Conservation (phyloP, 2,797 vertebrate species). For the Denticeps clupeoides region DNA sequence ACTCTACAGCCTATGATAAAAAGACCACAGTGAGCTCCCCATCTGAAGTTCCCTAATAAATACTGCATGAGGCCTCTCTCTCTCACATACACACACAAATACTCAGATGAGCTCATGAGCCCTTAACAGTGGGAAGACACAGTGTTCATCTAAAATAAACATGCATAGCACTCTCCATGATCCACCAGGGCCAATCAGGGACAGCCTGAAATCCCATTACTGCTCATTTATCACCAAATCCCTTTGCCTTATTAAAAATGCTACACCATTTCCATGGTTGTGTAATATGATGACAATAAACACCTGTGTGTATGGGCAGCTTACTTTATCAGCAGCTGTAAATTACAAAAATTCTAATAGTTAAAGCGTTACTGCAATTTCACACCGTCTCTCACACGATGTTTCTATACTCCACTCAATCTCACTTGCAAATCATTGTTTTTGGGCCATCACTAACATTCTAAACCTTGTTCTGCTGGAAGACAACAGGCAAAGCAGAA, state of each 20-base stretch:
- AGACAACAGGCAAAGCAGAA: conserved; percentile 37
- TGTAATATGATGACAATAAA: too few relatives aligned
- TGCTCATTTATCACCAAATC: background rate
- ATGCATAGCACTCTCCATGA: background rate
- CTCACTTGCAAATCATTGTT: conserved; percentile 29
- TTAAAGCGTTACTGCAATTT: too few relatives aligned
- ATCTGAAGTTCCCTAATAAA: background rate
- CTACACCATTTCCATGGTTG: too few relatives aligned
- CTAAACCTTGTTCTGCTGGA: conserved; percentile 28
- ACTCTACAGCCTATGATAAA: too few relatives aligned
- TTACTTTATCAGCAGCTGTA: too few relatives aligned
- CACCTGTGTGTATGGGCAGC: too few relatives aligned
- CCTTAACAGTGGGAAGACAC: background rate
- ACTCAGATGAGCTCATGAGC: conserved; percentile 1
- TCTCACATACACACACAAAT: too few relatives aligned
- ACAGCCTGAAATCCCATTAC: conserved; percentile 2
- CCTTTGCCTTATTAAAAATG: too few relatives aligned
- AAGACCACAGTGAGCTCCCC: background rate
- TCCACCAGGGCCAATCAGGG: background rate
- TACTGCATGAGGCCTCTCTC: background rate
- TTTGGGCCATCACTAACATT: conserved; percentile 35
- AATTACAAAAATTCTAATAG: too few relatives aligned
- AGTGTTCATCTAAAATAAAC: background rate
- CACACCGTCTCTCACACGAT: too few relatives aligned
- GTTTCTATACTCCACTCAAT: too few relatives aligned